Evolutionary conservation across 2,888 invertebrate genomes (phyloP), one percentile per base, ranked within the genome.

Genomic region (Stegophylla sp.): DNA sequence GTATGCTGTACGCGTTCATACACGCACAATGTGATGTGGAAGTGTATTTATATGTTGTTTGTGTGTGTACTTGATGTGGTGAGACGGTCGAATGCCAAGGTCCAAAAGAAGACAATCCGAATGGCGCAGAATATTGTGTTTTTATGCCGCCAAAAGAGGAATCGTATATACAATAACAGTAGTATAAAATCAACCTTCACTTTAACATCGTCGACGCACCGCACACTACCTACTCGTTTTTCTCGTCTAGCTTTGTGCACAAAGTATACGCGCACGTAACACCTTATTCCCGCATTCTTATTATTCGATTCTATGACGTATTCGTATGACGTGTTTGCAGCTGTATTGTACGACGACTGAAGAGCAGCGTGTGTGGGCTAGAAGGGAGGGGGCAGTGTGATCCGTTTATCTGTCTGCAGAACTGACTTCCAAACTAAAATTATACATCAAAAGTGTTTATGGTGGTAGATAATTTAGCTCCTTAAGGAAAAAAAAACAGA

Each of bases 141-240:
- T 28, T 69, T 69, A n/a, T 69, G 20, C 26, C 28, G 51, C 51
- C 4, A 28, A 69, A 69, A 69, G n/a, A n/a, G 51, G 51, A 69
- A 69, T 51, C 34, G 51, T 69, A 1, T n/a, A 51, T 28, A 28
- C 17, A 28, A 51, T 23, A 69, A 51, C 67, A n/a, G n/a, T n/a
- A n/a, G n/a, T 34, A 34, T 34, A 28, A 69, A 69, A 69, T 51
- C 51, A 69, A 69, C 69, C 69, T 69, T 69, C 69, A 53, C 51
- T 51, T 53, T 51, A 69, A 69, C 48, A 12, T n/a, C n/a, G 67
- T 69, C 26, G 10, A 1, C 28, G n/a, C n/a, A n/a, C n/a, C n/a
- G n/a, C n/a, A n/a, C n/a, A n/a, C n/a, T n/a, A 34, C 34, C 3
- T 34, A 69, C 13, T 34, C n/a, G 69, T 67, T 67, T 67, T 67